phyloP scores from a whole-genome alignment of 1,140 invertebrate genomes.

The Nebria ingens region DNA sequence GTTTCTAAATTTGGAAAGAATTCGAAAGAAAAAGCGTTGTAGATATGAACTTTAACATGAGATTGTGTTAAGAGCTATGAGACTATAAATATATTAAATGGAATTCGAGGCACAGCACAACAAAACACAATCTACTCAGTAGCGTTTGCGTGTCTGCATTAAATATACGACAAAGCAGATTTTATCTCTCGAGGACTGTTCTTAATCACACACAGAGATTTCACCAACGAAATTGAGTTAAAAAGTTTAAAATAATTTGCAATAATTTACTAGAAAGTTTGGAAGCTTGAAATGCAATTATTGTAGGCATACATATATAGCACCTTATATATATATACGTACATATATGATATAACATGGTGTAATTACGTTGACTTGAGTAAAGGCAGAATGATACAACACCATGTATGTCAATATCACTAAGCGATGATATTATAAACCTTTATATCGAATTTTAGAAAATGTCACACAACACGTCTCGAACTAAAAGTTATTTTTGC shows the following conservation, averaged over 20 bases:
- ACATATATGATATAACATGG: too few species aligned
- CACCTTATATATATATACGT: too few species aligned
- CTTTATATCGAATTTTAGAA: background rate
- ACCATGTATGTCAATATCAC: too few species aligned
- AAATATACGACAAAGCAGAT: conserved; percentile 2
- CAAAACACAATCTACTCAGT: too few species aligned
- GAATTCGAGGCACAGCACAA: too few species aligned
- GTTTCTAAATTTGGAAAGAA: too few species aligned
- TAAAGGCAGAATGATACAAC: too few species aligned
- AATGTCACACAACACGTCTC: too few species aligned
- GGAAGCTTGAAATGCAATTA: background rate
- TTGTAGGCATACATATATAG: background rate
- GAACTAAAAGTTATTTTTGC: background rate
- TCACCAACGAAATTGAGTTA: conserved; percentile 3
- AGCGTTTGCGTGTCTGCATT: background rate
- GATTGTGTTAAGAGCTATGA: too few species aligned
- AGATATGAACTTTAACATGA: too few species aligned
- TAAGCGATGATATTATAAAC: background rate
- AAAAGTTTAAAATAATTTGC: conserved; percentile 2
- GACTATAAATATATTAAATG: too few species aligned
- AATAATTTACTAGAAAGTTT: background rate
- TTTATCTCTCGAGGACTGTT: conserved; percentile 6
- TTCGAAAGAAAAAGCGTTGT: too few species aligned
- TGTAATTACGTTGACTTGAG: background rate
- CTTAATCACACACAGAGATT: background rate